Evolutionary conservation across 2,888 invertebrate genomes (phyloP), one percentile per base, ranked within the genome.

Genomic region (Hydrotaea cyrtoneurina): DNA sequence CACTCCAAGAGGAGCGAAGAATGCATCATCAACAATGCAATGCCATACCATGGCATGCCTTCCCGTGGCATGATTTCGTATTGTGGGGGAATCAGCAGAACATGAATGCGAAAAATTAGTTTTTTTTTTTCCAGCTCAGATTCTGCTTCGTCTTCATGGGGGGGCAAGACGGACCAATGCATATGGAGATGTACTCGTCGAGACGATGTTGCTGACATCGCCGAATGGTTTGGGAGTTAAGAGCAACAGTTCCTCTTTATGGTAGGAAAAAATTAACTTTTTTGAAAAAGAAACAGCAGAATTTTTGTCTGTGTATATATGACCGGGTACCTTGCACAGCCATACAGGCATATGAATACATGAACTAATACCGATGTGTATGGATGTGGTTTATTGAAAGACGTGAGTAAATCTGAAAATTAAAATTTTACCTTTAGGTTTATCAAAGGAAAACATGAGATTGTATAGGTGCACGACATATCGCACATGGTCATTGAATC

Each of bases 351-450:
- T 74, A 59, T 26, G 15, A 23, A 59, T 59, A 11, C 23, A 59
- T 23, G 59, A 15, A 59, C 5, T 4, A 19, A 55, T 59, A 15
- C 5, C 23, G 59, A 26, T 55, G 26, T 31, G 11, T n/a, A n/a
- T 76, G 43, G 55, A n/a, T 76, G 36, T 84, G 80, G 62, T 75
- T 57, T 76, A 72, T 81, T 79, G 19, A 55, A 82, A 82, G 59
- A 82, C 76, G 85, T 79, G 85, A 85, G 66, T 55, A 62, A 73
- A 82, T 79, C 76, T 74, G 76, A 66, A 85, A 80, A 85, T 77
- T 80, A 82, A 82, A 80, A 84, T 78, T 81, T 26, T 76, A 64
- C 72, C 39, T 73, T 66, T 31, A 8, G n/a, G 39, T 55, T 66
- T 50, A 15, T 62, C 19, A 69, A 26, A 53, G 69, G n/a, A 39